Percentiles rank a stretch among this genome's conserved stretches.
Evolutionary conservation across 92 coral and sea anemone species (phyloP).

Genomic region (Ricordea florida): DNA sequence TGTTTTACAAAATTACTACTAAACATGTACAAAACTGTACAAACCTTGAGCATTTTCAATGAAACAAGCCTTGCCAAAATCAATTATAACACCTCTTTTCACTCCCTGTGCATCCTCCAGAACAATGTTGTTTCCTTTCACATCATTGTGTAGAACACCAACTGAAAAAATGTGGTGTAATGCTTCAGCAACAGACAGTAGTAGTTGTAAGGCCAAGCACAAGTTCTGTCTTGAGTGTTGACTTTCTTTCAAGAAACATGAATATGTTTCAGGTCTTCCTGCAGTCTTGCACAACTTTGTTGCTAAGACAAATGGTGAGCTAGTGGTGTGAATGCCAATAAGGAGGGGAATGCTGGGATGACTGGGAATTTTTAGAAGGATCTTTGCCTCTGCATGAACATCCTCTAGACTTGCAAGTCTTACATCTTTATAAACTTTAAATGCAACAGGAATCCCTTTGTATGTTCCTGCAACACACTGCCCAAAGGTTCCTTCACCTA

Average conservation of each 20-base stretch:
- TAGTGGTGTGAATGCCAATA: slow-evolving; percentile 46
- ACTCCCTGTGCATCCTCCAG: slow-evolving; percentile 19
- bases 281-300: slow-evolving; percentile 33
- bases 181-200: slow-evolving; percentile 35
- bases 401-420: background rate
- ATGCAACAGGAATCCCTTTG: slow-evolving; percentile 30
- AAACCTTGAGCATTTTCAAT: slow-evolving; percentile 21
- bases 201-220: background rate
- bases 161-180: slow-evolving; percentile 25
- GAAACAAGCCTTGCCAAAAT: slow-evolving; percentile 55
- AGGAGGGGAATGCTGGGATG: slow-evolving; percentile 51
- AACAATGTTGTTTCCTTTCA: slow-evolving; percentile 50
- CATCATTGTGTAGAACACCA: slow-evolving; percentile 50
- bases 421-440: slow-evolving; percentile 33
- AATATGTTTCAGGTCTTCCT: slow-evolving; percentile 46
- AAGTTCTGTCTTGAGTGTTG: background rate
- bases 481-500: slow-evolving; percentile 71
- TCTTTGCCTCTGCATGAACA: slow-evolving; percentile 51
- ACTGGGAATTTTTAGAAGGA: slow-evolving; percentile 33
- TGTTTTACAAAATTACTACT: no score
- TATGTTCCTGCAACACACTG: slow-evolving; percentile 51
- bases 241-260: slow-evolving; percentile 3
- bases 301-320: slow-evolving; percentile 21
- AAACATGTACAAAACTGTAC: background rate
- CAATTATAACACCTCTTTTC: slow-evolving; percentile 42